These are phyloP conservation scores for Cabera pusaria DNA, from an alignment of 2,888 invertebrate genomes.

Conservation along the genomic window DNA sequence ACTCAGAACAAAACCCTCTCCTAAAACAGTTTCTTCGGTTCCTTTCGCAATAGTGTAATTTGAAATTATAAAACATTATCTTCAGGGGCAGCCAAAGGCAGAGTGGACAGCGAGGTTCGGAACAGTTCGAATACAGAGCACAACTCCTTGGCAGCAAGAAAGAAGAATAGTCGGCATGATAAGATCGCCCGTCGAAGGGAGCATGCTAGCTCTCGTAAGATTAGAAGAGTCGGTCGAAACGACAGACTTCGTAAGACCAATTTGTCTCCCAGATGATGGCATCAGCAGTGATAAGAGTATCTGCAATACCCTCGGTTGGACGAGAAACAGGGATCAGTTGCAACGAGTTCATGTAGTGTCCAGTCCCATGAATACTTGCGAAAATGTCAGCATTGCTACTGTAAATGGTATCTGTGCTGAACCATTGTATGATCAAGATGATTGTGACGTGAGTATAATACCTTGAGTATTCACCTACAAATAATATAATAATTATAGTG, in stretches of 20 bases:
- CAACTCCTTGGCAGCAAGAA: slow-evolving; percentile 95
- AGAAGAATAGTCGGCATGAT: slow-evolving; percentile 93
- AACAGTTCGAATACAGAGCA: slow-evolving; percentile 88
- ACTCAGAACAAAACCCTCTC: too few relatives aligned
- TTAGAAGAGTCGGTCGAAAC: slow-evolving; percentile 89
- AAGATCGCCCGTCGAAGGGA: slow-evolving; percentile 94
- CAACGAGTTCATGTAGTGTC: slow-evolving; percentile 91
- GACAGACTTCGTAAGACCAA: slow-evolving; percentile 92
- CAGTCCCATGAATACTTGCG: slow-evolving; percentile 91
- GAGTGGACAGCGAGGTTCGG: slow-evolving; percentile 94
- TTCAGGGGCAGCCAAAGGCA: slow-evolving; percentile 92
- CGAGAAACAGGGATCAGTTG: slow-evolving; percentile 90
- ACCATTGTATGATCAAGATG: slow-evolving; percentile 89
- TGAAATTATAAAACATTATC: too few relatives aligned
- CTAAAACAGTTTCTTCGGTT: too few relatives aligned
- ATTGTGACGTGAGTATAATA: slow-evolving; percentile 91
- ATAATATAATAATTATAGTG: neutral
- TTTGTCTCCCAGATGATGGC: slow-evolving; percentile 88
- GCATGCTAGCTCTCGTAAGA: slow-evolving; percentile 91
- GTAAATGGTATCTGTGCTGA: slow-evolving; percentile 93
- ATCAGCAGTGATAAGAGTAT: slow-evolving; percentile 58
- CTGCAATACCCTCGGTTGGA: slow-evolving; percentile 94
- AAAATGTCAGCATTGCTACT: slow-evolving; percentile 92
- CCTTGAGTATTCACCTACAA: neutral
- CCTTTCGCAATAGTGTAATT: too few relatives aligned